Percentiles rank a stretch among this genome's conserved stretches.
phyloP scores from a whole-genome alignment of 1,140 invertebrate species.

The Belonocnema kinseyi region DNA sequence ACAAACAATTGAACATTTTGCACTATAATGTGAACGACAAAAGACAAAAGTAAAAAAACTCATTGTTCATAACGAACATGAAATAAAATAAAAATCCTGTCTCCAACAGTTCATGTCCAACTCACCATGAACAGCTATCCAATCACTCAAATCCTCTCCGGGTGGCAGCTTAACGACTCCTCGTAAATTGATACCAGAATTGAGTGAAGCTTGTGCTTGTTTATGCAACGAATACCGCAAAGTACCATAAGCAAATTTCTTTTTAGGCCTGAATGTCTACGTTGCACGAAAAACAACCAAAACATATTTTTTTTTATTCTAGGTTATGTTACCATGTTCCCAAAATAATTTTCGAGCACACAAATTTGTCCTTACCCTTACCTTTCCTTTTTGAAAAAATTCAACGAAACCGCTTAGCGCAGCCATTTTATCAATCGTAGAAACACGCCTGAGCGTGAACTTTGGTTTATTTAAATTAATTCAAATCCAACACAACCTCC shows the following conservation, averaged over 20 bases:
- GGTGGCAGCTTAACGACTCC: constrained; percentile 89
- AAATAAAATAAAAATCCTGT: not conserved
- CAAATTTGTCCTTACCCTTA: constrained; percentile 62
- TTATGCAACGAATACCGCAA: constrained; percentile 94
- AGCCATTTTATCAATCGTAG: constrained; percentile 9
- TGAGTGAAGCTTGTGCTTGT: constrained; percentile 94
- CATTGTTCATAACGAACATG: not conserved
- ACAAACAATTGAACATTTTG: too few species aligned
- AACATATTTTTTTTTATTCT: constrained; percentile 10
- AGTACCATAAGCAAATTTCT: constrained; percentile 93
- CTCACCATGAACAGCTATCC: constrained; percentile 95
- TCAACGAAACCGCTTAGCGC: constrained; percentile 84
- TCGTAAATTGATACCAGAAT: constrained; percentile 94
- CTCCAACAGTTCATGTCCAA: not conserved
- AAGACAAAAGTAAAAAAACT: not conserved
- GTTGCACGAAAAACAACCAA: constrained; percentile 38
- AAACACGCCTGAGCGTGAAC: not conserved
- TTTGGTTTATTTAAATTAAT: constrained; percentile 3
- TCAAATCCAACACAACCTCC: not conserved
- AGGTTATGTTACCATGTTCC: constrained; percentile 29
- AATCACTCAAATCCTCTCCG: constrained; percentile 93
- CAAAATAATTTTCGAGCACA: constrained; percentile 34
- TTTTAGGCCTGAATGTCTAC: constrained; percentile 93
- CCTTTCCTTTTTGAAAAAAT: constrained; percentile 90
- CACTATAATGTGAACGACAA: not conserved